A percentile compares a stretch with the other conserved stretches of the same genome.
Evolutionary conservation across 2,888 invertebrate genomes (phyloP).

Genomic region (Noctua pronuba): DNA sequence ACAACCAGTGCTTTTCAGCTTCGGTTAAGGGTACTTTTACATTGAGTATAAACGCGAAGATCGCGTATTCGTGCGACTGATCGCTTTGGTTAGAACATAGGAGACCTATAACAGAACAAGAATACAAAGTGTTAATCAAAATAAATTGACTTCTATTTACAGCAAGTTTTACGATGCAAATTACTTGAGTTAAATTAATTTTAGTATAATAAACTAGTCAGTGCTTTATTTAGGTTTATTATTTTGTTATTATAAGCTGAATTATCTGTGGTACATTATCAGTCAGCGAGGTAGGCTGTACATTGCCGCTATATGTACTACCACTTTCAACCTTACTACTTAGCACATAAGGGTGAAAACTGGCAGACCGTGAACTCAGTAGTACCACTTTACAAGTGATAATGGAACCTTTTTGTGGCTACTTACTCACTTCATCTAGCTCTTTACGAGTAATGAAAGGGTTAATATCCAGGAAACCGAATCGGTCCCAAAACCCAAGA

Average conservation of each 20-base stretch:
- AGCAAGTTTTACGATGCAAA: constrained; percentile 35
- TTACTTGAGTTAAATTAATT: constrained; percentile 28
- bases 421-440: background rate
- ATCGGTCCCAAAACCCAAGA: background rate
- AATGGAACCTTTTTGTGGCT: background rate
- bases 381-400: background rate
- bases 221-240: background rate
- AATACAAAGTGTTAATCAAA: constrained; percentile 39
- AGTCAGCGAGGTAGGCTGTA: background rate
- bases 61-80: background rate
- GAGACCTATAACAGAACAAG: background rate
- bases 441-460: background rate
- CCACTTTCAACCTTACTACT: too few species aligned
- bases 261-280: constrained; percentile 5
- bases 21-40: background rate
- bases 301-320: background rate
- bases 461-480: too few species aligned
- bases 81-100: background rate
- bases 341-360: too few species aligned
- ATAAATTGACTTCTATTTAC: constrained; percentile 38
- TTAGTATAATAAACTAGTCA: constrained; percentile 10
- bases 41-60: background rate
- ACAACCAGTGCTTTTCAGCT: background rate
- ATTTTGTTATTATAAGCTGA: background rate
- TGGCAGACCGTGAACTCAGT: too few species aligned